phyloP scores from a whole-genome alignment of 2,888 invertebrate genomes.

The Chromoteleia sp. region DNA sequence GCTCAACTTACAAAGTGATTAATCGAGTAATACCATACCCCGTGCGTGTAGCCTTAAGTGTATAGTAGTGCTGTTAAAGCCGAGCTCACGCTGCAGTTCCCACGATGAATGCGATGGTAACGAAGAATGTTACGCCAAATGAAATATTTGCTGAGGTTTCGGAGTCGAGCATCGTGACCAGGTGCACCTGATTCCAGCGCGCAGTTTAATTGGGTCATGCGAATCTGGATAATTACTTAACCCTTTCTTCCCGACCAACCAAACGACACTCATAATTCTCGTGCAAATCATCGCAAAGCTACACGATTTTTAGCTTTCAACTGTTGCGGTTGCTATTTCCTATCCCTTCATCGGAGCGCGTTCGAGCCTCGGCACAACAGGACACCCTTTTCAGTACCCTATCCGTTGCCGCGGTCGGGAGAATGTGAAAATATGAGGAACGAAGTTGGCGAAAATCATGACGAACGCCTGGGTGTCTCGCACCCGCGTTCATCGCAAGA shows the following conservation, averaged over 20 bases:
- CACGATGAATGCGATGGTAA: constrained; percentile 56
- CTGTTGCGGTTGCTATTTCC: neutral
- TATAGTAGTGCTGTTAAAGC: constrained; percentile 68
- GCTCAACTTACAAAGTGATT: constrained; percentile 80
- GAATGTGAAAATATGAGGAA: constrained; percentile 37
- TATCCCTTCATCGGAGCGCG: neutral
- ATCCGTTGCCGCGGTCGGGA: neutral
- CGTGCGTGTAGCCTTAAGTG: constrained; percentile 71
- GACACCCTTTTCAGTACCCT: neutral
- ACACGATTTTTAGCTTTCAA: constrained; percentile 27
- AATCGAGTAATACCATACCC: constrained; percentile 78
- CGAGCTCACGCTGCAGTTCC: constrained; percentile 55
- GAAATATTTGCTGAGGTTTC: constrained; percentile 68
- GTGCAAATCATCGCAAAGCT: constrained; percentile 12
- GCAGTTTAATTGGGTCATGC: constrained; percentile 58
- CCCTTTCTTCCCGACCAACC: constrained; percentile 22
- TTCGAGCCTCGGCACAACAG: neutral
- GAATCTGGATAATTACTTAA: constrained; percentile 58
- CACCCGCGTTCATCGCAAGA: constrained; percentile 15
- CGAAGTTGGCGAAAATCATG: constrained; percentile 46
- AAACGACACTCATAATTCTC: constrained; percentile 50
- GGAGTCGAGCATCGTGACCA: constrained; percentile 47
- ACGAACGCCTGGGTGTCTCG: constrained; percentile 31
- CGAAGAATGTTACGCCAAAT: constrained; percentile 57
- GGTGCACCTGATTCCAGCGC: constrained; percentile 58